Conservation (phyloP, 2,888 invertebrate genomes). For the Aphodius granarius region DNA sequence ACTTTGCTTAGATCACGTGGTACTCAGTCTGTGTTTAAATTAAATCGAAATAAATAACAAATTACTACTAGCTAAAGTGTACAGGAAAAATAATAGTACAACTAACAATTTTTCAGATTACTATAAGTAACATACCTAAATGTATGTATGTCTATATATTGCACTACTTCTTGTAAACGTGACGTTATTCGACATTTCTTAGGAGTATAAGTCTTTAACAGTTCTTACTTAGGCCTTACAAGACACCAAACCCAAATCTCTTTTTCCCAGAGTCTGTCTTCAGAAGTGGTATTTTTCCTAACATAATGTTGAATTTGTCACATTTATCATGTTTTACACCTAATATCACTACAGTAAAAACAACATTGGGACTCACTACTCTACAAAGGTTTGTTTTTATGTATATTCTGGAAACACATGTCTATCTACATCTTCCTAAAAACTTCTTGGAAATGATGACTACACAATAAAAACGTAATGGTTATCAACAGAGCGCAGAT, state of each 20-base stretch:
- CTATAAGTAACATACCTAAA: not conserved
- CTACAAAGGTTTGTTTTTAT: constrained; percentile 5
- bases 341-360: constrained; percentile 26
- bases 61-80: not conserved
- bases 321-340: constrained; percentile 14
- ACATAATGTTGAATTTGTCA: not conserved
- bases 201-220: not conserved
- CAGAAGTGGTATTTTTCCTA: not conserved
- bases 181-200: not conserved
- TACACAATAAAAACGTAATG: not conserved
- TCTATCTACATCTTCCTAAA: not conserved
- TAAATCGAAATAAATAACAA: not conserved
- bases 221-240: not conserved
- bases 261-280: too few species aligned
- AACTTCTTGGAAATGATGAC: not conserved
- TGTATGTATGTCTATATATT: not conserved
- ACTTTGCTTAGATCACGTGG: not conserved
- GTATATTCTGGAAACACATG: constrained; percentile 3
- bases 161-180: not conserved
- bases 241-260: too few species aligned
- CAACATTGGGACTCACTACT: constrained; percentile 17
- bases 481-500: not conserved
- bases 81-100: not conserved
- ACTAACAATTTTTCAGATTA: not conserved
- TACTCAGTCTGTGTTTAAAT: not conserved